phyloP scores from a whole-genome alignment of 2,113 vertebrate species.

The Gadus macrocephalus region DNA sequence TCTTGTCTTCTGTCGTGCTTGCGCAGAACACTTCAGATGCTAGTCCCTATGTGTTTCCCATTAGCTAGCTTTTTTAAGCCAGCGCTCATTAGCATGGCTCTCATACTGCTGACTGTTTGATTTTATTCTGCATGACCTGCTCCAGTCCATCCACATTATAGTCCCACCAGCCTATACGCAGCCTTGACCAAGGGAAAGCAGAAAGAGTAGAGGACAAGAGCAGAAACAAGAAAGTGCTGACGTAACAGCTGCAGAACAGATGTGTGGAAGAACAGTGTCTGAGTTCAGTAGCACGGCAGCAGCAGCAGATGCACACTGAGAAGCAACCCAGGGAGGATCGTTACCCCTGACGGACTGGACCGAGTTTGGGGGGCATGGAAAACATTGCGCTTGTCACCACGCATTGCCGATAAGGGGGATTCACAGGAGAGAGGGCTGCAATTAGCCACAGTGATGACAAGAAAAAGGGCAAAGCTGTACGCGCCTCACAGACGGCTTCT shows the following conservation, averaged over 20 bases:
- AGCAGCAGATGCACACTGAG: not conserved
- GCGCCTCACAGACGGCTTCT: too few species aligned
- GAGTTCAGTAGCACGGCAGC: not conserved
- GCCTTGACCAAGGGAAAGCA: not conserved
- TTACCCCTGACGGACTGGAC: constrained; percentile 15
- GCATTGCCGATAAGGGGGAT: constrained; percentile 4
- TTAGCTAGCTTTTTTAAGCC: constrained; percentile 11
- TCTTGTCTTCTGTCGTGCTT: too few species aligned
- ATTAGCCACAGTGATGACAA: constrained; percentile 1
- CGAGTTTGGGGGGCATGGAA: constrained; percentile 5
- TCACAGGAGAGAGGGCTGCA: constrained; percentile 2
- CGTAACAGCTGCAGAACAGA: too few species aligned
- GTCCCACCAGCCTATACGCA: constrained; percentile 1
- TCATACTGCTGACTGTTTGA: constrained; percentile 21
- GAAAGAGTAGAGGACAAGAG: not conserved
- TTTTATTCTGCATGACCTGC: constrained; percentile 29
- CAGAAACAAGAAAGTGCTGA: not conserved
- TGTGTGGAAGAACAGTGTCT: not conserved
- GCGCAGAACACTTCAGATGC: not conserved
- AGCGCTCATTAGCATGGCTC: constrained; percentile 16
- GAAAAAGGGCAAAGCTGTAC: not conserved
- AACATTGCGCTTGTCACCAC: constrained; percentile 14
- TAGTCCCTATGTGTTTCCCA: not conserved
- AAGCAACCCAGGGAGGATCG: not conserved
- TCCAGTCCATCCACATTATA: constrained; percentile 33